phyloP scores from a whole-genome alignment of 2,113 vertebrate genomes.

The Corydoras sp. region DNA sequence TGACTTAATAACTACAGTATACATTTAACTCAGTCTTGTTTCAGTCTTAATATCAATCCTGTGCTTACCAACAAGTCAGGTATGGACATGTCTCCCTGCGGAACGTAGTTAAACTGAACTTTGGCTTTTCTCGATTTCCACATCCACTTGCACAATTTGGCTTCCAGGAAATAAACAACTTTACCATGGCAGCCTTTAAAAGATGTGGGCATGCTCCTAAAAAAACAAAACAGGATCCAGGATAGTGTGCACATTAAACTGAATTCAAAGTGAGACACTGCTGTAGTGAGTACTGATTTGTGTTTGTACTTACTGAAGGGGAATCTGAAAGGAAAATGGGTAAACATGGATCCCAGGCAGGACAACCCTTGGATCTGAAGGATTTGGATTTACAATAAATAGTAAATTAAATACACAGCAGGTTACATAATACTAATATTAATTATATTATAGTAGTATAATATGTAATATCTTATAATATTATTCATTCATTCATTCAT shows the following conservation, averaged over 20 bases:
- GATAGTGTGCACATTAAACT: background rate
- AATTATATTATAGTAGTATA: no score
- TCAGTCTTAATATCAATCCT: background rate
- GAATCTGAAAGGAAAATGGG: slow-evolving; percentile 64
- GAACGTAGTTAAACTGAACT: slow-evolving; percentile 51
- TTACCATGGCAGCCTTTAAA: slow-evolving; percentile 52
- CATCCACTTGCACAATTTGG: slow-evolving; percentile 57
- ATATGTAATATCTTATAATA: no score
- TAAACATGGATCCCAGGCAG: slow-evolving; percentile 56
- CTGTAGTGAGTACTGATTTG: background rate
- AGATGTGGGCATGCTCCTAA: slow-evolving; percentile 56
- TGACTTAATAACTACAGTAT: background rate
- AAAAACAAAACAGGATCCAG: background rate
- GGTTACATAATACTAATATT: no score
- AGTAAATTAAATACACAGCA: no score
- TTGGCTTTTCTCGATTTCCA: slow-evolving; percentile 47
- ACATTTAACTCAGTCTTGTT: no score
- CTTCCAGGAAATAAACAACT: slow-evolving; percentile 54
- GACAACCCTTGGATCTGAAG: slow-evolving; percentile 51
- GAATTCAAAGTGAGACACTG: no score
- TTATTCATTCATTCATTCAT: no score
- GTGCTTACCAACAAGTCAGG: slow-evolving; percentile 50
- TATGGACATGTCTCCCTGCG: slow-evolving; percentile 1
- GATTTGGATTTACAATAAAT: no score
- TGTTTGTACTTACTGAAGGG: slow-evolving; percentile 49